These are phyloP conservation scores for Anthoscopus minutus DNA, from an alignment of 2,113 vertebrate genomes.

Conservation along the genomic window DNA sequence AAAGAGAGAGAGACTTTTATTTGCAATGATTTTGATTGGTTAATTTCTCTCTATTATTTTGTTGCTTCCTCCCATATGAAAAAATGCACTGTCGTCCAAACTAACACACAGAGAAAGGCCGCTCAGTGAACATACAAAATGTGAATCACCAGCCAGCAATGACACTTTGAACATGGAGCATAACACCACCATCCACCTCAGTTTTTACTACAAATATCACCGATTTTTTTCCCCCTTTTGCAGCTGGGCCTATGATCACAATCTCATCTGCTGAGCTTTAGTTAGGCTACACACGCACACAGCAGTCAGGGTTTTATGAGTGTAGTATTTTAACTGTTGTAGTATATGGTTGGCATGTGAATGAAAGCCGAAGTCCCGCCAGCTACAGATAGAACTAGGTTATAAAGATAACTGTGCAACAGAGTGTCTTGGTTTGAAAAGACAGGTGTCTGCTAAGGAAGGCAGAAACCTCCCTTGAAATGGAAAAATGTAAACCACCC, in stretches of 20 bases:
- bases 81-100: conserved; percentile 20
- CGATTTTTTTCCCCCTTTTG: neutral
- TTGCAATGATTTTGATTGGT: conserved; percentile 57
- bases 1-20: conserved; percentile 59
- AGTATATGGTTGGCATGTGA: neutral
- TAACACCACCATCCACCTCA: neutral
- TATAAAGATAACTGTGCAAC: neutral
- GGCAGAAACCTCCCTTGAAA: too few species aligned
- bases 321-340: neutral
- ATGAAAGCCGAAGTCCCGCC: conserved; percentile 11
- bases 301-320: neutral
- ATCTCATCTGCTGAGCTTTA: neutral
- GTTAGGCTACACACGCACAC: rapidly evolving
- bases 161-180: neutral
- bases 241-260: neutral
- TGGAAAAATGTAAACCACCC: too few species aligned
- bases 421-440: too few species aligned
- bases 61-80: conserved; percentile 56
- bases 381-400: neutral
- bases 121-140: neutral
- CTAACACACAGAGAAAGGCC: neutral
- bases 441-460: too few species aligned
- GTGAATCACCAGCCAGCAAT: conserved; percentile 26
- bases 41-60: conserved; percentile 57
- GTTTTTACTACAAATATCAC: neutral